Evolutionary conservation across 92 coral and sea anemone species (phyloP).

Genomic region (Paragorgia papillata): DNA sequence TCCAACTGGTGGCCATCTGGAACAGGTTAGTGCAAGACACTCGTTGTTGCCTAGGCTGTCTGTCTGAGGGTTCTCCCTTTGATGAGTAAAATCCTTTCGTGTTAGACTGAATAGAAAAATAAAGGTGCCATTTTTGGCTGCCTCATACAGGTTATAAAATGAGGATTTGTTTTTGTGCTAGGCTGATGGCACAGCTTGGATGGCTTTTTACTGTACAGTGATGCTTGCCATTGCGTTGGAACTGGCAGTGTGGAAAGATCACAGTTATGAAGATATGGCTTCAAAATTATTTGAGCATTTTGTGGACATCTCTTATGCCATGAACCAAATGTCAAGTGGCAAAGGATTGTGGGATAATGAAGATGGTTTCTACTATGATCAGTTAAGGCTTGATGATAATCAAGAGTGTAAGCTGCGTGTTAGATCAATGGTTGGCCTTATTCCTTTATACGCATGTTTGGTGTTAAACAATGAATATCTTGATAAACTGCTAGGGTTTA

Average conservation of each 20-base stretch:
- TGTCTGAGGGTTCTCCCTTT: too few species aligned
- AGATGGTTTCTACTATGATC: constrained; percentile 99
- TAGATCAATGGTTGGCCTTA: constrained; percentile 95
- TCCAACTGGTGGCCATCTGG: constrained; percentile 79
- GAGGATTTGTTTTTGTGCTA: too few species aligned
- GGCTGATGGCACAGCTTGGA: constrained; percentile 99
- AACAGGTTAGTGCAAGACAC: constrained; percentile 74
- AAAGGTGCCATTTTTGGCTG: too few species aligned
- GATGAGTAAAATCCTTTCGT: too few species aligned
- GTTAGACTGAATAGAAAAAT: too few species aligned
- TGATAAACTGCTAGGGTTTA: constrained; percentile 85
- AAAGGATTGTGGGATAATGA: constrained; percentile 93
- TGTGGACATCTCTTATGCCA: constrained; percentile 92
- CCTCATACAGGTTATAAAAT: too few species aligned
- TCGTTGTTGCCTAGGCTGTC: too few species aligned
- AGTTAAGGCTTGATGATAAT: constrained; percentile 50
- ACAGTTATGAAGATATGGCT: constrained; percentile 94
- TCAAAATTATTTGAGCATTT: constrained; percentile 97
- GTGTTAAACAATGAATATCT: constrained; percentile 92
- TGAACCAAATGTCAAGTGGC: constrained; percentile 89
- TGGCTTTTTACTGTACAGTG: constrained; percentile 88
- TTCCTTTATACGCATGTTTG: constrained; percentile 88
- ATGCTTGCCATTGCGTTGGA: constrained; percentile 94
- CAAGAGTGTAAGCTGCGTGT: constrained; percentile 71
- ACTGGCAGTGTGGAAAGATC: constrained; percentile 71